Evolutionary conservation across 2,888 invertebrate species (phyloP), one percentile per base, ranked within the genome.

Genomic region (Tetragonisca angustula): DNA sequence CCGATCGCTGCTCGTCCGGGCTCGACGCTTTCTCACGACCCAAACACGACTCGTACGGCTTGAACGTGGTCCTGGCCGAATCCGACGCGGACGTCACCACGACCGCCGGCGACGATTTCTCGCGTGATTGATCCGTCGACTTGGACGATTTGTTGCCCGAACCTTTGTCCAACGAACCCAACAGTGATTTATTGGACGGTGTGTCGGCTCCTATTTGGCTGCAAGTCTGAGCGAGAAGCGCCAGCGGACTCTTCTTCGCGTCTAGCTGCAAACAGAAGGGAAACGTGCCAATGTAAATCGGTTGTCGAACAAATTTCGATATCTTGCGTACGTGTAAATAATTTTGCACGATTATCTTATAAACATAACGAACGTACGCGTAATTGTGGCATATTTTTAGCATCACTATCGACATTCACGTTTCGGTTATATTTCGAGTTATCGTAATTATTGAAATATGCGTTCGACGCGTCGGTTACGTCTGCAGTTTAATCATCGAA

Each of bases 161-260:
- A 64, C 96, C 96, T 93, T 97, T 97, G 91, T 97, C 97, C 78
- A 97, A 96, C 81, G 97, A 96, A 88, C 97, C 96, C 90, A 97
- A 95, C 82, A 97, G 95, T 92, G 97, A 97, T 76, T 97, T 96
- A 94, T 97, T 97, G 70, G 95, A 93, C 74, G 98, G 97, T 49
- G 97, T 96, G 95, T 99, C 99, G 9, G 98, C 97, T 87, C 99
- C 99, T 93, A 99, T 99, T 93, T 98, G 99, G 94, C 98, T 99
- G 96, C 99, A 99, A 76, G 99, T 99, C 95, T 99, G 99, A 75
- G 99, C 99, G 92, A 99, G 95, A 85, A 99, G 95, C 71, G 99
- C 99, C 95, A 99, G 95, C 27, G 99, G 99, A 95, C 98, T 99
- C 95, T 99, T 99, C 96, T 99, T 99, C 88, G 98, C 98, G 95